Percentiles rank a stretch among this genome's conserved stretches.
phyloP scores from a whole-genome alignment of 2,797 vertebrate species.

The Trachurus trachurus region DNA sequence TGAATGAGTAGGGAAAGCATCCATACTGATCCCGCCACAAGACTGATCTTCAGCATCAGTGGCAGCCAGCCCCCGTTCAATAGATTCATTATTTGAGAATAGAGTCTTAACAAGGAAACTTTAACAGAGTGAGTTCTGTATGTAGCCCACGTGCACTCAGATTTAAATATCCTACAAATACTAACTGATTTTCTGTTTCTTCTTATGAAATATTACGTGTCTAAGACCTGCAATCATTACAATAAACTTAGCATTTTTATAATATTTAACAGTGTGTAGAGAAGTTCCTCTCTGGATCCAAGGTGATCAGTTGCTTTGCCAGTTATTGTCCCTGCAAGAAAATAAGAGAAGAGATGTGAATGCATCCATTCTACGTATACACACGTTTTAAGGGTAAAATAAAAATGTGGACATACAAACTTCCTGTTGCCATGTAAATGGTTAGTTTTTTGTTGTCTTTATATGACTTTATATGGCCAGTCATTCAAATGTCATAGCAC shows the following conservation, averaged over 20 bases:
- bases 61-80: accelerated
- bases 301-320: not conserved
- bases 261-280: not conserved
- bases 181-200: not conserved
- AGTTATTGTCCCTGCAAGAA: constrained; percentile 4
- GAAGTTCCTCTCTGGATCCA: not conserved
- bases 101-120: not conserved
- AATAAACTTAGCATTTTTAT: not conserved
- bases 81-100: constrained; percentile 21
- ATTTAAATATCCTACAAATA: not conserved
- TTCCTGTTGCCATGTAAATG: not conserved
- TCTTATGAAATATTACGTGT: not conserved
- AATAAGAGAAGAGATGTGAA: not conserved
- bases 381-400: too few species aligned
- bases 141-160: not conserved
- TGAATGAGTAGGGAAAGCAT: not conserved
- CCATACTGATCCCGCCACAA: constrained; percentile 33
- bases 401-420: not conserved
- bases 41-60: not conserved
- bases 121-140: not conserved
- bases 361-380: not conserved
- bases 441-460: too few species aligned
- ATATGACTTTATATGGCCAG: too few species aligned
- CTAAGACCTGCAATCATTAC: not conserved
- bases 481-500: too few species aligned